These are phyloP conservation scores for Drosophila tanythrix DNA, from an alignment of 2,888 invertebrate species.

Conservation along the genomic window DNA sequence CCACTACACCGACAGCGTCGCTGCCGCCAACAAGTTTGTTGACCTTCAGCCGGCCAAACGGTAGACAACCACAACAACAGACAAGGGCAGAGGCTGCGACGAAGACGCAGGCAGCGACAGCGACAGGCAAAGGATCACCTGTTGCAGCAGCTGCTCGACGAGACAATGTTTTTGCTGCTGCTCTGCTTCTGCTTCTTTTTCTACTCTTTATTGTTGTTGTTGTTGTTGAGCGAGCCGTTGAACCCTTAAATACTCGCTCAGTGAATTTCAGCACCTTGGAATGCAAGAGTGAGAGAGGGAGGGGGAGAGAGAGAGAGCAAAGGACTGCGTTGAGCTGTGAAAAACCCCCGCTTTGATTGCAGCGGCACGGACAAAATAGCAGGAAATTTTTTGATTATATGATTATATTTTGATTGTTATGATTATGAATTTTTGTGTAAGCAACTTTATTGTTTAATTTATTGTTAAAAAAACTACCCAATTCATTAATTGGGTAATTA, in stretches of 20 bases:
- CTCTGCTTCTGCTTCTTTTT: not conserved
- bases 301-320: not conserved
- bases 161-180: conserved; percentile 19
- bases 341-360: conserved; percentile 55
- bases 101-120: conserved; percentile 5
- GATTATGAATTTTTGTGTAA: too few relatives aligned
- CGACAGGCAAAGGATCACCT: conserved; percentile 71
- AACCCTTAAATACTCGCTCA: conserved; percentile 48
- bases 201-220: conserved; percentile 11
- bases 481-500: not conserved
- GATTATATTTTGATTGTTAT: too few relatives aligned
- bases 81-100: conserved; percentile 26
- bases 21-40: conserved; percentile 75
- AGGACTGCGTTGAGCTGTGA: not conserved
- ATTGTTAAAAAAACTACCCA: too few relatives aligned
- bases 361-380: conserved; percentile 11
- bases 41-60: conserved; percentile 71
- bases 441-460: too few relatives aligned
- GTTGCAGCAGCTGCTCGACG: conserved; percentile 76
- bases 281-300: not conserved
- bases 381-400: conserved; percentile 4
- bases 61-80: conserved; percentile 29
- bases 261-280: conserved; percentile 25
- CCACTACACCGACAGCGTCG: conserved; percentile 38
- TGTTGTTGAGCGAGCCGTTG: conserved; percentile 32